Base-by-base conservation (phyloP, 2,113 vertebrate genomes). In the Parotia lawesii region DNA sequence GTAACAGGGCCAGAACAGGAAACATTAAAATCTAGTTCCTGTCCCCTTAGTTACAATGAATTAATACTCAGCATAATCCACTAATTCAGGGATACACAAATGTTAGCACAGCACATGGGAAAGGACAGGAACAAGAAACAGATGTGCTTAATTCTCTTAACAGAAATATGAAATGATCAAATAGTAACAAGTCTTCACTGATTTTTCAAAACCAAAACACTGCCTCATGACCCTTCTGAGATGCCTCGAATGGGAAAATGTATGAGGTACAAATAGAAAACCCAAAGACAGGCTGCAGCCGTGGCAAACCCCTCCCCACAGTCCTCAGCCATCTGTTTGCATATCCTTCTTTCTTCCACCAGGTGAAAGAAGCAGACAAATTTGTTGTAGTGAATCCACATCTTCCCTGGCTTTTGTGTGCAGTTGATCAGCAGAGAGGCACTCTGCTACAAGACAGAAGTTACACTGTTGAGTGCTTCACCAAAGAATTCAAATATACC, bases 171-270 rank as follows among this genome's bases (percentile, higher is more conserved):
- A 53, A 91, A 48, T 40, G 0, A 76, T 17, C 33, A 70, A 75
- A 75, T 5, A 37, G 27, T n/a, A 64, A 57, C 44, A n/a, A 86
- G 45, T 23, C 56, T 71, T 74, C 51, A 50, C 0, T 47, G 47
- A 54, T 29, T 71, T 73, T 66, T 74, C 44, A 72, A 40, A 89
- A 56, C 12, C 12, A 31, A 81, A 89, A 81, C 17, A 78, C 33
- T 82, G 28, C 23, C 44, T 86, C 14, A 11, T n/a, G 17, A 61
- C n/a, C 54, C 57, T 89, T 71, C 50, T 64, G 45, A 70, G 20
- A 45, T 11, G 45, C 27, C 53, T 87, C 0, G 0, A 72, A 71
- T 3, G 5, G 47, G 15, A 50, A 60, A 64, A 74, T 1, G 12
- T 11, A 37, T 1, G 7, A 61, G 10, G 31, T 15, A 8, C 40